A percentile compares a stretch with the other conserved stretches of the same genome.
phyloP scores from a whole-genome alignment of 2,797 vertebrate genomes.

The Hippocampus kuda region DNA sequence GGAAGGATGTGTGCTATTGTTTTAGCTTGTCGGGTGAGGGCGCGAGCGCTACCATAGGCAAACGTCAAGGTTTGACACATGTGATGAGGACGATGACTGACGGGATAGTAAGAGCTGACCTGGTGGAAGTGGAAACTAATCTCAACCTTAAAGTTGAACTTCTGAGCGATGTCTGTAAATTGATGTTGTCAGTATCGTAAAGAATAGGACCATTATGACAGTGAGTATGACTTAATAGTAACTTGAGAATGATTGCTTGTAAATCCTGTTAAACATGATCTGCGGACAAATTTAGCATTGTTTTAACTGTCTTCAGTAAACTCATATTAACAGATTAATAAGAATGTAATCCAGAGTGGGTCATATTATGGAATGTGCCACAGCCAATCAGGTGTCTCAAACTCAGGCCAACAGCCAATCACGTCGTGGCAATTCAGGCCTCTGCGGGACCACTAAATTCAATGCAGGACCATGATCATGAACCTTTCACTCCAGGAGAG shows the following conservation, averaged over 20 bases:
- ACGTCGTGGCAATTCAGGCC: constrained; percentile 55
- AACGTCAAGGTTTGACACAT: constrained; percentile 44
- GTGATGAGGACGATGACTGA: constrained; percentile 54
- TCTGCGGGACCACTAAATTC: constrained; percentile 54
- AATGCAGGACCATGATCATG: constrained; percentile 49
- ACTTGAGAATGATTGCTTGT: background rate
- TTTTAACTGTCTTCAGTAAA: constrained; percentile 30
- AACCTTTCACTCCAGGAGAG: constrained; percentile 64
- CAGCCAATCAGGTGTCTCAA: constrained; percentile 59
- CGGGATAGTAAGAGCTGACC: constrained; percentile 15
- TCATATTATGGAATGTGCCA: constrained; percentile 53
- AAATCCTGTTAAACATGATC: constrained; percentile 3
- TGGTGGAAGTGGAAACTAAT: constrained; percentile 18
- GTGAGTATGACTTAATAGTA: background rate
- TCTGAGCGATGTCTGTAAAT: constrained; percentile 5
- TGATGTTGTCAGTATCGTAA: constrained; percentile 25
- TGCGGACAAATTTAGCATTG: constrained; percentile 25
- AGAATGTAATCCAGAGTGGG: constrained; percentile 41
- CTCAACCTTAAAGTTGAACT: constrained; percentile 25
- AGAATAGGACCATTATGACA: background rate
- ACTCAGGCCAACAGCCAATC: constrained; percentile 61
- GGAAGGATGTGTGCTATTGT: constrained; percentile 64
- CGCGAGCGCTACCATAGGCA: constrained; percentile 31
- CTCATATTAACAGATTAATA: constrained; percentile 43
- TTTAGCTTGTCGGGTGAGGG: constrained; percentile 37